Evolutionary conservation across 2,888 invertebrate genomes (phyloP), one percentile per base, ranked within the genome.

Genomic region (Blera fallax): DNA sequence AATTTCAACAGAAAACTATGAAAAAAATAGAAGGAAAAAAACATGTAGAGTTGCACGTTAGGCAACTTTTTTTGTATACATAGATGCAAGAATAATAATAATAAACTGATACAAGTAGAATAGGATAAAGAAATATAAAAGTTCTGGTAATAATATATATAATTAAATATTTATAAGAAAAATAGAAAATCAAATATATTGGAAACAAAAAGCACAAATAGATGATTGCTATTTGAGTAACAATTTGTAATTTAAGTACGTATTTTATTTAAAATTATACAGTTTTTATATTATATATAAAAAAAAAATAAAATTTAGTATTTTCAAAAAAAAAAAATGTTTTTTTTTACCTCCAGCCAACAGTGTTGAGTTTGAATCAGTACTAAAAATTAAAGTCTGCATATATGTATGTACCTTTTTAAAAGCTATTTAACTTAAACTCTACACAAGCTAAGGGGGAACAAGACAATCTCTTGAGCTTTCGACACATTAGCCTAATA

Each of bases 281-380:
- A 87, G 82, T 87, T 87, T 87, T 87, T 87, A 87, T 87, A 87
- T 87, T 85, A 84, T 85, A 87, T 87, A 84, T 82, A 87, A 87
- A 82, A 40, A 85, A 78, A 54, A 82, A 84, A 87, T 67, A 76
- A 64, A 76, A 76, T 79, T 74, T 74, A 79, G 78, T 83, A 79
- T 83, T 83, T 83, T 73, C 37, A 64, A 78, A 72, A 62, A 16
- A 10, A 54, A 62, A 16, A 7, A 54, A 16, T 62, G 1, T 14
- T 52, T 62, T 45, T 0, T 8, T 32, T 32, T 7, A n/a, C n/a
- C n/a, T n/a, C n/a, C n/a, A n/a, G n/a, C n/a, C n/a, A n/a, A n/a
- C n/a, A n/a, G n/a, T n/a, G n/a, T n/a, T n/a, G n/a, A n/a, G n/a
- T n/a, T n/a, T n/a, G n/a, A n/a, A n/a, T n/a, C n/a, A n/a, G n/a